phyloP scores from a whole-genome alignment of 2,888 invertebrate genomes.

The Cryptosula pallasiana region DNA sequence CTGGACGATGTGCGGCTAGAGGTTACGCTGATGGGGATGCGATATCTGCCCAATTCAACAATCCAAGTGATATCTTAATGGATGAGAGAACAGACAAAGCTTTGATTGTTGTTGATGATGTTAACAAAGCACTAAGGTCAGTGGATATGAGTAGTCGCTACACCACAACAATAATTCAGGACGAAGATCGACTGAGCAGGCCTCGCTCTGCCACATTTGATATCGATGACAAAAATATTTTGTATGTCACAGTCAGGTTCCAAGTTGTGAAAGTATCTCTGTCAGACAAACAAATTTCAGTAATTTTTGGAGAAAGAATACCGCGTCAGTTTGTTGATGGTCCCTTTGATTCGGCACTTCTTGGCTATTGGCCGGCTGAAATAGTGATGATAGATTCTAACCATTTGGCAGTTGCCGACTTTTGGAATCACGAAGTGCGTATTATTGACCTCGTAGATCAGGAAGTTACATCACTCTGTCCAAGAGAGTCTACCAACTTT shows the following conservation, averaged over 20 bases:
- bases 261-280: not conserved
- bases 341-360: not conserved
- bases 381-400: not conserved
- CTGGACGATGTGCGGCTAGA: not conserved
- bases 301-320: not conserved
- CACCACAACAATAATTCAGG: not conserved
- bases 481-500: not conserved
- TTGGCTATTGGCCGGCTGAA: slow-evolving; percentile 1
- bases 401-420: slow-evolving; percentile 8
- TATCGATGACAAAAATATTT: not conserved
- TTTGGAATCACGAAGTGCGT: slow-evolving; percentile 7
- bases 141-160: not conserved
- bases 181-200: not conserved
- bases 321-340: not conserved
- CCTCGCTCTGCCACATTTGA: slow-evolving; percentile 16
- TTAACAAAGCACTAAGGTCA: not conserved
- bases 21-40: slow-evolving; percentile 4
- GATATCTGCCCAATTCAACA: not conserved
- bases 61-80: not conserved
- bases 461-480: slow-evolving; percentile 3
- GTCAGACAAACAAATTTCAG: not conserved
- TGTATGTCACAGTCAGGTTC: not conserved
- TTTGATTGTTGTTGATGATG: not conserved
- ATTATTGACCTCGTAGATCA: not conserved
- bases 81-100: not conserved